These are phyloP conservation scores for Papilio xuthus DNA, from an alignment of 1,140 invertebrate genomes.

Conservation along the genomic window DNA sequence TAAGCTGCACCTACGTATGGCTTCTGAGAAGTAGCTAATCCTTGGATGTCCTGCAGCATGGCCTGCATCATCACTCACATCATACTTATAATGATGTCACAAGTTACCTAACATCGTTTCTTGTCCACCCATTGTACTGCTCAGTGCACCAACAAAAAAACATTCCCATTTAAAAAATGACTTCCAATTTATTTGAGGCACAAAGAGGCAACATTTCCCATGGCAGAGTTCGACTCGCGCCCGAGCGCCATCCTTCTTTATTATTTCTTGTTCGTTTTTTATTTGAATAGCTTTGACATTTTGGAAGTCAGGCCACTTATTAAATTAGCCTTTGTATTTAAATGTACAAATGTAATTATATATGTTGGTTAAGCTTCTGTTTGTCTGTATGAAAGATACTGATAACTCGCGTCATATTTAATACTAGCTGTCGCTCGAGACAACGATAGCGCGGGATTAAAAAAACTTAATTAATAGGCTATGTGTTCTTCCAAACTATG, in stretches of 20 bases:
- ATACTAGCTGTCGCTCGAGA: too few species aligned
- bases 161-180: constrained; percentile 73
- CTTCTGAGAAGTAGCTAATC: constrained; percentile 26
- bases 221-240: constrained; percentile 67
- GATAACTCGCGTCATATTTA: not conserved
- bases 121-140: constrained; percentile 78
- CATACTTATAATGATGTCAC: constrained; percentile 81
- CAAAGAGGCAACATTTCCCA: constrained; percentile 75
- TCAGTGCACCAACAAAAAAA: constrained; percentile 70
- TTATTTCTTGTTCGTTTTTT: constrained; percentile 71
- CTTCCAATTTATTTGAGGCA: constrained; percentile 78
- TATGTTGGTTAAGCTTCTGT: not conserved
- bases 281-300: constrained; percentile 75
- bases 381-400: not conserved
- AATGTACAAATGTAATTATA: constrained; percentile 77
- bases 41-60: not conserved
- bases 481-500: too few species aligned
- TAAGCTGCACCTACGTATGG: not conserved
- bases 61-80: constrained; percentile 69
- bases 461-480: too few species aligned
- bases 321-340: constrained; percentile 81
- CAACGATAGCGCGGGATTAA: too few species aligned
- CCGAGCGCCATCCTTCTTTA: constrained; percentile 72
- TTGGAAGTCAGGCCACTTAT: constrained; percentile 77
- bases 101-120: constrained; percentile 77